Conservation (phyloP, 92 coral and sea anemone species). For the Isaurus tuberculatus region DNA sequence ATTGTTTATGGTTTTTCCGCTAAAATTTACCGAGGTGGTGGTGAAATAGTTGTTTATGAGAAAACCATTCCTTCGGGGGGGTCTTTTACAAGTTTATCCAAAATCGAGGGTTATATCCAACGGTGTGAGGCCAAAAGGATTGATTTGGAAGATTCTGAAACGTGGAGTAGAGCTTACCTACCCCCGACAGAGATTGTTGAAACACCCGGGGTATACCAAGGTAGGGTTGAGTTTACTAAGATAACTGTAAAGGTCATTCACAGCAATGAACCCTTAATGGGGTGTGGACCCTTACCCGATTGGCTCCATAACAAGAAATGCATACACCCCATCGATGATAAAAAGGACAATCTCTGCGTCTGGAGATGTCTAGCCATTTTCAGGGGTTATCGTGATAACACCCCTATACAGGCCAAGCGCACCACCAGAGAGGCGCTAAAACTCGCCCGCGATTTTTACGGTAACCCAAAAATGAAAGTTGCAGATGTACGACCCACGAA, state of each 20-base stretch:
- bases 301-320: conserved; percentile 25
- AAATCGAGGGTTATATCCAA: conserved; percentile 13
- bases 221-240: too few relatives aligned
- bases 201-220: conserved; percentile 45
- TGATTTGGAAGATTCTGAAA: too few relatives aligned
- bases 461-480: not conserved
- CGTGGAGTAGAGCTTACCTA: conserved; percentile 45
- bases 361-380: conserved; percentile 42
- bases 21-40: conserved; percentile 39
- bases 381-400: conserved; percentile 28
- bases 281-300: too few relatives aligned
- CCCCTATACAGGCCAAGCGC: conserved; percentile 32
- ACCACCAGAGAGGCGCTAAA: conserved; percentile 40
- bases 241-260: conserved; percentile 26
- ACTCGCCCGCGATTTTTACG: conserved; percentile 23
- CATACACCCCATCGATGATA: conserved; percentile 29
- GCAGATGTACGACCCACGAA: conserved; percentile 21
- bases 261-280: too few relatives aligned
- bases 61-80: too few relatives aligned
- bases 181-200: conserved; percentile 38
- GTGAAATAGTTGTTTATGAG: too few relatives aligned
- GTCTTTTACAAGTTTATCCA: conserved; percentile 34
- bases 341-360: too few relatives aligned
- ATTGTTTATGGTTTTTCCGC: conserved; percentile 33
- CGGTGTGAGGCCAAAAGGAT: too few relatives aligned